Evolutionary conservation across 2,888 invertebrate species (phyloP).

Genomic region (Chymomyza amoena): DNA sequence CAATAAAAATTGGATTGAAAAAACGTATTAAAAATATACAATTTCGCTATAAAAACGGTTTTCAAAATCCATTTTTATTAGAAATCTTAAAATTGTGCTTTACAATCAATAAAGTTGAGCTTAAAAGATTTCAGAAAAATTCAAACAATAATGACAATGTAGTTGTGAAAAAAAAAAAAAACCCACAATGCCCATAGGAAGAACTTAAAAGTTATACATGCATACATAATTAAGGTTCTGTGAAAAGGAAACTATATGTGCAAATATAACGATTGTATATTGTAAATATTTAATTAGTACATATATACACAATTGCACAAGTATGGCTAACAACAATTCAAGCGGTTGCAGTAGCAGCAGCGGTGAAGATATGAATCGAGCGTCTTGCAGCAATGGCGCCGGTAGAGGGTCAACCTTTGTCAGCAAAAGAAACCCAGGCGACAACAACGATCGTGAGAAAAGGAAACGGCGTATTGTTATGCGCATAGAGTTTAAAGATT

Average conservation of each 20-base stretch:
- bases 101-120: conserved; percentile 15
- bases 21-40: conserved; percentile 8
- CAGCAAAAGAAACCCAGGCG: background rate
- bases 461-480: conserved; percentile 77
- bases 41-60: conserved; percentile 1
- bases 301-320: conserved; percentile 58
- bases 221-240: conserved; percentile 29
- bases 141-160: conserved; percentile 25
- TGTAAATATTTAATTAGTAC: conserved; percentile 18
- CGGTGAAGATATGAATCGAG: conserved; percentile 54
- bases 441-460: conserved; percentile 18
- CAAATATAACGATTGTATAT: conserved; percentile 34
- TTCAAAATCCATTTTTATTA: conserved; percentile 29
- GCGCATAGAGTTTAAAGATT: conserved; percentile 77
- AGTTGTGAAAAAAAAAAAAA: conserved; percentile 21
- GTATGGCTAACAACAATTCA: conserved; percentile 48
- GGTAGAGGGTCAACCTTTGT: background rate
- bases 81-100: conserved; percentile 11
- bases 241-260: conserved; percentile 21
- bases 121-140: conserved; percentile 27
- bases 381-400: conserved; percentile 48
- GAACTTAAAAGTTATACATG: conserved; percentile 12
- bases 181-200: conserved; percentile 21
- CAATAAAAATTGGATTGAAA: conserved; percentile 35
- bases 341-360: conserved; percentile 56